These are phyloP conservation scores for Mungos mungo DNA, from an alignment of 2,113 vertebrate species.

Conservation along the genomic window DNA sequence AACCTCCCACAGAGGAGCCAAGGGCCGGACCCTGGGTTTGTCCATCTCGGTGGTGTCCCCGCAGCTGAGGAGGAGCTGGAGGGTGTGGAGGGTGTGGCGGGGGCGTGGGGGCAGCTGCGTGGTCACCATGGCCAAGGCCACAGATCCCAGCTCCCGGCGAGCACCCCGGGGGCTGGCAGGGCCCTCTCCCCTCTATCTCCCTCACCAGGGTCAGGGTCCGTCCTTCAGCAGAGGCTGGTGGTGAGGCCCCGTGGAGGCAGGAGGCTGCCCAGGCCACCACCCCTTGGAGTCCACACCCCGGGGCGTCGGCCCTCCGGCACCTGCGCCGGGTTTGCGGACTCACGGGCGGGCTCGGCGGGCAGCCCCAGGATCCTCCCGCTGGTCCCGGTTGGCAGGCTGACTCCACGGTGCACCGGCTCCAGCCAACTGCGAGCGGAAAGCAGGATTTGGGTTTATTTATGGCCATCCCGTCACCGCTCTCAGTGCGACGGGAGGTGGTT, in stretches of 20 bases:
- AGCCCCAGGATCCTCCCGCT: background rate
- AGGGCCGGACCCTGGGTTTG: too few relatives aligned
- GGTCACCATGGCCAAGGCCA: background rate
- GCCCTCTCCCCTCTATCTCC: background rate
- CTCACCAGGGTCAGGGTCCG: background rate
- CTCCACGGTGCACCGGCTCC: background rate
- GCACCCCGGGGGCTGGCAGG: background rate
- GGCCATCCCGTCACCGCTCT: background rate
- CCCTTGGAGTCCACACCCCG: background rate
- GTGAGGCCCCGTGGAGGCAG: background rate
- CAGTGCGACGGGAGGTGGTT: fast-evolving
- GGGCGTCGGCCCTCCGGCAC: background rate
- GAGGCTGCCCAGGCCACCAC: background rate
- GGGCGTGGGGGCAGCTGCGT: fast-evolving
- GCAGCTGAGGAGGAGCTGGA: background rate
- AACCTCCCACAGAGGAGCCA: background rate
- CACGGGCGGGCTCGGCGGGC: background rate
- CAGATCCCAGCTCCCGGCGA: fast-evolving
- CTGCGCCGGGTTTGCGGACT: background rate
- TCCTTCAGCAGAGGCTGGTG: background rate
- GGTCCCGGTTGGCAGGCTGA: background rate
- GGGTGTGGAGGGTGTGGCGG: too few relatives aligned
- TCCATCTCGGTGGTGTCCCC: background rate
- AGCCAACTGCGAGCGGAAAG: background rate
- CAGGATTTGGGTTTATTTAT: background rate